Percentiles rank a stretch among this genome's conserved stretches.
phyloP scores from a whole-genome alignment of 2,113 vertebrate genomes.

The Misgurnus anguillicaudatus region DNA sequence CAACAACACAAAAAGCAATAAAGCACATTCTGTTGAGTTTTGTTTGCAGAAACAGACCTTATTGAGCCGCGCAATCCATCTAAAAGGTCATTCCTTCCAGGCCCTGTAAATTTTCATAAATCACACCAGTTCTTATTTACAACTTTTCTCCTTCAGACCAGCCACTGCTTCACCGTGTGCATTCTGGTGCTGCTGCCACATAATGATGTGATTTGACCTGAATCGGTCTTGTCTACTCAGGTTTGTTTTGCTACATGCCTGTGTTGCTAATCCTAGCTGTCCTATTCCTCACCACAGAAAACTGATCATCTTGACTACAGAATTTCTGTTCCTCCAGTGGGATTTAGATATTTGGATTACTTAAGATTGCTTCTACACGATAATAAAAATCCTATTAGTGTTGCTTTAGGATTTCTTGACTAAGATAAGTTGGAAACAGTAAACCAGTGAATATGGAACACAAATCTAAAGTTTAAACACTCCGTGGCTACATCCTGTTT shows the following conservation, averaged over 20 bases:
- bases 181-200: neutral
- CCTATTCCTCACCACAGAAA: neutral
- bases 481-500: neutral
- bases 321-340: neutral
- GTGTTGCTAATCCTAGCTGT: neutral
- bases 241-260: neutral
- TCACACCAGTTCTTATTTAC: too few relatives aligned
- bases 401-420: neutral
- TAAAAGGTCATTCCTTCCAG: neutral
- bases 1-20: neutral
- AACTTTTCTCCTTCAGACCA: neutral
- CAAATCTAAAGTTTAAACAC: neutral
- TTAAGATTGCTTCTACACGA: neutral
- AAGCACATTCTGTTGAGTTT: neutral
- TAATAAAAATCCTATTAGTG: neutral
- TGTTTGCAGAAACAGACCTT: neutral
- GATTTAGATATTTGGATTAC: neutral
- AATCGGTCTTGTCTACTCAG: neutral
- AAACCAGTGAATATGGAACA: neutral
- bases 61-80: neutral
- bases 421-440: neutral
- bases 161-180: neutral
- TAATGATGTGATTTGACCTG: slow-evolving; percentile 2
- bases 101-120: neutral
- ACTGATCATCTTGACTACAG: neutral